A percentile compares a stretch with the other conserved stretches of the same genome.
Conservation (phyloP, 2,113 vertebrate species). For the Ptychochromis oligacanthus region DNA sequence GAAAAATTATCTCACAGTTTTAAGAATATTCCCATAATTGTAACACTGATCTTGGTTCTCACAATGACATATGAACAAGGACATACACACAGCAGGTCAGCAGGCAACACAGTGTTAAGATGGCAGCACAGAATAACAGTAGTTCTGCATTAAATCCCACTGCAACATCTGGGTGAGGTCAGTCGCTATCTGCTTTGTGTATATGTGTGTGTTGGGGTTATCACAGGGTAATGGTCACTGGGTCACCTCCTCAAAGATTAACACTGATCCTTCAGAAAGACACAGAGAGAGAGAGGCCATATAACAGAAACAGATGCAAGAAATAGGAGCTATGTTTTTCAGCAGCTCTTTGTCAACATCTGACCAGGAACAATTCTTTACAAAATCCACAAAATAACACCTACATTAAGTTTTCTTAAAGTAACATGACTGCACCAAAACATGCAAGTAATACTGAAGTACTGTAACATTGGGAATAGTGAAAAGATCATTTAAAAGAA, state of each 20-base stretch:
- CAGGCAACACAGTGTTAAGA: slow-evolving; percentile 21
- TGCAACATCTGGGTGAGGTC: slow-evolving; percentile 52
- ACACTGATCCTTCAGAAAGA: slow-evolving; percentile 29
- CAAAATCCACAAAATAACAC: background rate
- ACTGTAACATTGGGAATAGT: no score
- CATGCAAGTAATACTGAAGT: no score
- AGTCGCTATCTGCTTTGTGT: slow-evolving; percentile 4
- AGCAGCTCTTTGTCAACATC: background rate
- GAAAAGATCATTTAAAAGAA: no score
- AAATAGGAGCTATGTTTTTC: background rate
- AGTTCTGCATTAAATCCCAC: slow-evolving; percentile 31
- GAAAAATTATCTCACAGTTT: background rate
- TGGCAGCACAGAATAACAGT: background rate
- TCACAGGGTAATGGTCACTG: slow-evolving; percentile 26
- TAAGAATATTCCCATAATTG: background rate
- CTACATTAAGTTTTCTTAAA: background rate
- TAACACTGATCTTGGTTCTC: background rate
- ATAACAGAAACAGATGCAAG: background rate
- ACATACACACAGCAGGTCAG: slow-evolving; percentile 7
- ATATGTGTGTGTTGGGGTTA: slow-evolving; percentile 1
- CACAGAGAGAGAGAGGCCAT: background rate
- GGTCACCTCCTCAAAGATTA: slow-evolving; percentile 44
- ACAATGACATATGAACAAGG: background rate
- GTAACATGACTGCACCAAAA: no score
- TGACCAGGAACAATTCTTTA: background rate